Conservation (phyloP, 1,140 invertebrate species). For the Conopomorpha cramerella region DNA sequence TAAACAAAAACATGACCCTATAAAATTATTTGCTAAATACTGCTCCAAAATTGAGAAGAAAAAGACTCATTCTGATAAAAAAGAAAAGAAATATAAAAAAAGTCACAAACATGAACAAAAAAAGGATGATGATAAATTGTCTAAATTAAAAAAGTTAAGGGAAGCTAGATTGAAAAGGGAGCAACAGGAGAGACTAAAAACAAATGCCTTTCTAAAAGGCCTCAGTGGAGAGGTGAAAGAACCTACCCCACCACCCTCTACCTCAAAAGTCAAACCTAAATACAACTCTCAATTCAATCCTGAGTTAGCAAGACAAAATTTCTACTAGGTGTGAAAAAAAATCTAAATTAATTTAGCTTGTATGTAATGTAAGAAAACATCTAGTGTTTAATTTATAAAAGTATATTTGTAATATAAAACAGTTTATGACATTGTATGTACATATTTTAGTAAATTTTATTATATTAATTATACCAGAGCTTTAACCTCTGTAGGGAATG, state of each 20-base stretch:
- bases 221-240: constrained; percentile 55
- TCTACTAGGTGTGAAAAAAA: too few relatives aligned
- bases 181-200: constrained; percentile 71
- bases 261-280: constrained; percentile 65
- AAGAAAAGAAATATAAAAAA: constrained; percentile 55
- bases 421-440: background rate
- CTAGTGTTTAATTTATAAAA: too few relatives aligned
- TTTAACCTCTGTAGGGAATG: too few relatives aligned
- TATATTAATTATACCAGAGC: too few relatives aligned
- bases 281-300: constrained; percentile 96
- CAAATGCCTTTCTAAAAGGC: constrained; percentile 72
- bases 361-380: too few relatives aligned
- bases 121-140: constrained; percentile 29
- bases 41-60: constrained; percentile 13
- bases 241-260: constrained; percentile 14
- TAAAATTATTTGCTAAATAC: constrained; percentile 69
- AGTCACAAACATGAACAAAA: constrained; percentile 45
- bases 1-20: constrained; percentile 74
- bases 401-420: constrained; percentile 1
- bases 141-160: constrained; percentile 75
- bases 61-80: constrained; percentile 23
- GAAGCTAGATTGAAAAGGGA: constrained; percentile 81
- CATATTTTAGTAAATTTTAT: constrained; percentile 13
- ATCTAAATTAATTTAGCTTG: too few relatives aligned
- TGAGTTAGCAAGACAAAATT: constrained; percentile 81